phyloP scores from a whole-genome alignment of 92 coral and sea anemone species.

The Hydrozoanthus gracilis region DNA sequence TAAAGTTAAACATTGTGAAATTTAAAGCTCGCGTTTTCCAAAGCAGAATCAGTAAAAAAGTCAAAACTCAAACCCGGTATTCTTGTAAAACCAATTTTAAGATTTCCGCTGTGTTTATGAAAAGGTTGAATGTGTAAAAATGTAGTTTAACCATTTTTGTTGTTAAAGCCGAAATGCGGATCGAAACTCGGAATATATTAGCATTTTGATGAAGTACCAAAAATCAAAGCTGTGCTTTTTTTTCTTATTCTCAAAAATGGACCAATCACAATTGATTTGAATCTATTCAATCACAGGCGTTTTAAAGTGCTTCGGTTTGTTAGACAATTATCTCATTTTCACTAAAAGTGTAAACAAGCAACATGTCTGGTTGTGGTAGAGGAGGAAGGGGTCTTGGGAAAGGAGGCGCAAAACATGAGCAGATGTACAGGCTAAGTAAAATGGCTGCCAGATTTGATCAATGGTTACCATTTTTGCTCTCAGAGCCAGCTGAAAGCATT shows the following conservation, averaged over 20 bases:
- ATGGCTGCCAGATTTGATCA: too few relatives aligned
- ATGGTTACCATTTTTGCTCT: too few relatives aligned
- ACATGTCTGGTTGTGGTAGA: slow-evolving; percentile 7
- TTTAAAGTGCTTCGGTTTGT: slow-evolving; percentile 29
- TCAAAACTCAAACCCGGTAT: slow-evolving; percentile 17
- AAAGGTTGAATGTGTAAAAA: slow-evolving; percentile 9
- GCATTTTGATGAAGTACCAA: slow-evolving; percentile 38
- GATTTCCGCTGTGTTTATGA: slow-evolving; percentile 11
- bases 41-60: slow-evolving; percentile 15
- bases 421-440: too few relatives aligned
- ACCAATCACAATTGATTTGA: slow-evolving; percentile 25
- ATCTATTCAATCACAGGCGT: slow-evolving; percentile 27
- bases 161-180: slow-evolving; percentile 25
- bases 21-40: slow-evolving; percentile 19
- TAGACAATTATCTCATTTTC: slow-evolving; percentile 28
- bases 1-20: slow-evolving; percentile 29
- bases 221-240: background rate
- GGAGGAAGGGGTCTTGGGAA: too few relatives aligned
- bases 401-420: background rate
- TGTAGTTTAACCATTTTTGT: background rate
- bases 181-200: slow-evolving; percentile 34
- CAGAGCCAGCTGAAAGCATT: too few relatives aligned
- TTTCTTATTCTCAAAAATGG: background rate
- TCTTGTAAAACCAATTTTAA: slow-evolving; percentile 26
- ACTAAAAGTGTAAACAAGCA: slow-evolving; percentile 24